phyloP scores from a whole-genome alignment of 2,888 invertebrate genomes.

The Chrysolina oricalcia region DNA sequence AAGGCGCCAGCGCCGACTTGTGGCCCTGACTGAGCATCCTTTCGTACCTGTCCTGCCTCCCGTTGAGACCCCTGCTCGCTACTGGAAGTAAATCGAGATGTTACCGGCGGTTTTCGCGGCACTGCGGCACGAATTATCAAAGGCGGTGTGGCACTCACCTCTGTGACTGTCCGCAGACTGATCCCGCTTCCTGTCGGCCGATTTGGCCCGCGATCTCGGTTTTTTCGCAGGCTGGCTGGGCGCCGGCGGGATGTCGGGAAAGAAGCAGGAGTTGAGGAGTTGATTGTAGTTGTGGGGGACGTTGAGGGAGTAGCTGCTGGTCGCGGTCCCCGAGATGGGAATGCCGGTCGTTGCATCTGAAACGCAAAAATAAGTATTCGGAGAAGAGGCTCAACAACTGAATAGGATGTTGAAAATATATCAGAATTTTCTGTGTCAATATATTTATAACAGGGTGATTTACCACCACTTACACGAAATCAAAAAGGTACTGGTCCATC shows the following conservation, averaged over 20 bases:
- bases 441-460: too few relatives aligned
- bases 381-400: too few relatives aligned
- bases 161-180: conserved; percentile 59
- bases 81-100: background rate
- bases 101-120: too few relatives aligned
- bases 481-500: too few relatives aligned
- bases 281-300: conserved; percentile 85
- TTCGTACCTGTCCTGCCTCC: conserved; percentile 70
- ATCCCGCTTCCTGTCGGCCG: conserved; percentile 62
- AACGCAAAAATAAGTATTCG: conserved; percentile 30
- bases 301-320: conserved; percentile 75
- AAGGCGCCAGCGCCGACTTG: conserved; percentile 66
- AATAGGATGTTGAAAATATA: too few relatives aligned
- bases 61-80: conserved; percentile 40
- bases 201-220: conserved; percentile 46
- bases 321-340: conserved; percentile 78
- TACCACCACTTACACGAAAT: too few relatives aligned
- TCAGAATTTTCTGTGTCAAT: too few relatives aligned
- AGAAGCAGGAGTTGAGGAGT: conserved; percentile 83
- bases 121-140: too few relatives aligned
- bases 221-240: conserved; percentile 53
- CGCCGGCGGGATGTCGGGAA: conserved; percentile 74
- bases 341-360: conserved; percentile 83
- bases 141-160: conserved; percentile 32
- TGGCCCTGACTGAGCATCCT: conserved; percentile 69